Evolutionary conservation across 2,797 vertebrate species (phyloP).

Genomic region (Iguana delicatissima): DNA sequence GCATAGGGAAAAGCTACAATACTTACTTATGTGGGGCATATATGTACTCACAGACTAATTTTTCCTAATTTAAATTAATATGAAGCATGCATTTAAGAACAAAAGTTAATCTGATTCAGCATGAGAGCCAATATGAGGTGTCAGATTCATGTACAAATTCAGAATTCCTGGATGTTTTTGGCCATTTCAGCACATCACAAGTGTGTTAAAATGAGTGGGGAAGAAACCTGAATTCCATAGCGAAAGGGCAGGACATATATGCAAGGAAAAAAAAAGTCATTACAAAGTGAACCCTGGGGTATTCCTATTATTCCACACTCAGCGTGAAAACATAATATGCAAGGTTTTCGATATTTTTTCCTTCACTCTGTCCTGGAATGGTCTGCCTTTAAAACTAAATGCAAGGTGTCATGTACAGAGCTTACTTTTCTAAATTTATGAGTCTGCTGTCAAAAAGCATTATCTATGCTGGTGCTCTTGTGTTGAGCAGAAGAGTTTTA

Average conservation of each 20-base stretch:
- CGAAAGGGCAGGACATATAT: not conserved
- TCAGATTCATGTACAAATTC: not conserved
- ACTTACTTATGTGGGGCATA: too few species aligned
- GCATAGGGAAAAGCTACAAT: too few species aligned
- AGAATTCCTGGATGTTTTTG: too few species aligned
- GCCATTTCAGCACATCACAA: too few species aligned
- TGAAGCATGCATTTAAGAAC: not conserved
- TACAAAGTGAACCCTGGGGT: too few species aligned
- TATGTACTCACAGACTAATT: too few species aligned
- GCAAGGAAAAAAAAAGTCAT: not conserved
- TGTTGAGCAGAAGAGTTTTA: not conserved
- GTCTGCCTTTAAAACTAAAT: not conserved
- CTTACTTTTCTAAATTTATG: constrained; percentile 7
- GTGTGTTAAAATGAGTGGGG: not conserved
- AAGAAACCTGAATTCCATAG: not conserved
- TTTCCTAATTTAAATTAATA: too few species aligned
- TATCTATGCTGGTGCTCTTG: not conserved
- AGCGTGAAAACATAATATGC: not conserved
- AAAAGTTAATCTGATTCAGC: not conserved
- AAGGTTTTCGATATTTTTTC: not conserved
- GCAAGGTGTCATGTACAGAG: not conserved
- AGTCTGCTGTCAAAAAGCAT: not conserved
- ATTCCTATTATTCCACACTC: not conserved
- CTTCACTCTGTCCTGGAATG: not conserved
- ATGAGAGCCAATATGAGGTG: not conserved